Percentiles rank a stretch among this genome's conserved stretches.
Evolutionary conservation across 2,888 invertebrate genomes (phyloP).

Genomic region (Pardosa pseudoannulata): DNA sequence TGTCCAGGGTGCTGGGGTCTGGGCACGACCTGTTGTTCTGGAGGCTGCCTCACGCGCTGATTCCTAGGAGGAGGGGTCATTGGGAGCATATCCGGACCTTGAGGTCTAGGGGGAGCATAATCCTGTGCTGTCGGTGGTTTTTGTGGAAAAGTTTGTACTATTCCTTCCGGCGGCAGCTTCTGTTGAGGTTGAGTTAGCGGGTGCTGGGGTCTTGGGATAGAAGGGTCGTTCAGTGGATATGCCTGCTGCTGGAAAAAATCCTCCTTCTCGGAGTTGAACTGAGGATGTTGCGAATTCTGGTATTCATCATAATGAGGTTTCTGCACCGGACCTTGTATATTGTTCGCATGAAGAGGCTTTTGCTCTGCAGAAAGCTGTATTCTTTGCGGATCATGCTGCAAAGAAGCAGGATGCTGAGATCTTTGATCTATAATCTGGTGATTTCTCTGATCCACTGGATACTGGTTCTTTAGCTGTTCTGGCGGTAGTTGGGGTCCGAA

Average conservation of each 20-base stretch:
- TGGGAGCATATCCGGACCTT: not conserved
- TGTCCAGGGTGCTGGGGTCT: conserved; percentile 56
- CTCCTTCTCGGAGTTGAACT: conserved; percentile 15
- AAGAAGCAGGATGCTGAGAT: not conserved
- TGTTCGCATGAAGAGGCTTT: not conserved
- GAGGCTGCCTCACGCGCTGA: conserved; percentile 39
- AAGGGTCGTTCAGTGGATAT: conserved; percentile 19
- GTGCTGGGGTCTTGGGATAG: conserved; percentile 54
- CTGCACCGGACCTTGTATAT: not conserved
- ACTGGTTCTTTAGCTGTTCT: not conserved
- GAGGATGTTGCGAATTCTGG: not conserved
- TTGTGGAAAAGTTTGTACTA: conserved; percentile 8
- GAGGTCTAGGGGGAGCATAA: not conserved
- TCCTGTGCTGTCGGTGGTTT: conserved; percentile 25
- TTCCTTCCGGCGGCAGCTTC: conserved; percentile 7
- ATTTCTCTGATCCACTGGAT: conserved; percentile 2
- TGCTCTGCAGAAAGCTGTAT: not conserved
- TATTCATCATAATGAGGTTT: not conserved
- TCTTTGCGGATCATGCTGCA: not conserved
- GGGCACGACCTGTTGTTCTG: conserved; percentile 42
- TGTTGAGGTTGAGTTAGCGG: conserved; percentile 29
- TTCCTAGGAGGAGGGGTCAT: conserved; percentile 43
- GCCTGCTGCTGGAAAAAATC: conserved; percentile 18
- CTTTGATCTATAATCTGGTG: conserved; percentile 21
- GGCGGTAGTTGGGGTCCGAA: not conserved